These are phyloP conservation scores for Sicus ferrugineus DNA, from an alignment of 2,888 invertebrate genomes.

Conservation along the genomic window DNA sequence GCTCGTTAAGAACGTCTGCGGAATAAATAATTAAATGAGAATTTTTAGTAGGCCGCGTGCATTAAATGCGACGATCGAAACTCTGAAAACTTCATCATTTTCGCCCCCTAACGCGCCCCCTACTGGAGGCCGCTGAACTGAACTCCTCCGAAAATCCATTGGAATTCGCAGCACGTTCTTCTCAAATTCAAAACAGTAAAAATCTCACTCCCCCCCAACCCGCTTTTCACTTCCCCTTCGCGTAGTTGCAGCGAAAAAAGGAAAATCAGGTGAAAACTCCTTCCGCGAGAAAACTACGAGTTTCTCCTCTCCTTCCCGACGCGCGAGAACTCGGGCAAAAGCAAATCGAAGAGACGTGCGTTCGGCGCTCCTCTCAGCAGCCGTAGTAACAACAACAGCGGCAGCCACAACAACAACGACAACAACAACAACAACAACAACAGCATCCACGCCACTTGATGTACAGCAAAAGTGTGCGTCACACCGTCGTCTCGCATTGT, in stretches of 20 bases:
- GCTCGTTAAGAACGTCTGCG: no score
- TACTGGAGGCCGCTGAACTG: no score
- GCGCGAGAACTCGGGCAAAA: background rate
- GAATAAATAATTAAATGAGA: background rate
- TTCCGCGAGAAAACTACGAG: background rate
- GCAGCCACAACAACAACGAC: slow-evolving; percentile 13
- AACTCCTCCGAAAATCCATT: background rate
- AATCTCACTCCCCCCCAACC: no score
- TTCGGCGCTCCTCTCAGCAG: background rate
- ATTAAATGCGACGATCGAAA: no score
- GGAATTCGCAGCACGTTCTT: background rate
- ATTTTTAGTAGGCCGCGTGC: no score
- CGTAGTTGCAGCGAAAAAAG: no score
- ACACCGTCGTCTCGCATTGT: no score
- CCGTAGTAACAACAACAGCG: slow-evolving; percentile 17
- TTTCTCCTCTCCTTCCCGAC: background rate
- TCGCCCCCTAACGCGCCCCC: no score
- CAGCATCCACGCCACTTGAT: slow-evolving; percentile 27
- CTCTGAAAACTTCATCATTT: no score
- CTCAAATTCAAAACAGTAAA: background rate
- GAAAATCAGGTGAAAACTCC: background rate
- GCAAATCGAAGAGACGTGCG: background rate
- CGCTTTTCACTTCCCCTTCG: no score
- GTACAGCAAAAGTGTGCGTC: background rate
- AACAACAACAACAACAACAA: background rate